Percentiles rank a stretch among this genome's conserved stretches.
These are phyloP conservation scores for Pongo pygmaeus DNA, from an alignment of 2,113 vertebrate genomes.

Conservation along the genomic window DNA sequence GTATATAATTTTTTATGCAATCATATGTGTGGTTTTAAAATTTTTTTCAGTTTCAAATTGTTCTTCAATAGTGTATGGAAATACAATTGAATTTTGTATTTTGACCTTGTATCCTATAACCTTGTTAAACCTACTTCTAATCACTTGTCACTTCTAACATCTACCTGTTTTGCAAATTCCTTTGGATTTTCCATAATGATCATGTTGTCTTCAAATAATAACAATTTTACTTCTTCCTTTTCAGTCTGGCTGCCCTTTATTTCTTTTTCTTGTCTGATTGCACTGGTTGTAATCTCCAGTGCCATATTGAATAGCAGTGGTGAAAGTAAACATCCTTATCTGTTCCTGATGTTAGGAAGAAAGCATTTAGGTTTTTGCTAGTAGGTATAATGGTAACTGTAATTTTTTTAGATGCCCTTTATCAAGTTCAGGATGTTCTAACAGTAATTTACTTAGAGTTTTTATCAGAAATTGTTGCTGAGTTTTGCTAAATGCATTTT, in stretches of 20 bases:
- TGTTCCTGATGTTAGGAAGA: neutral
- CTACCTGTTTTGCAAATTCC: neutral
- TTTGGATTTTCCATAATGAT: neutral
- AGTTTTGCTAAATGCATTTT: neutral
- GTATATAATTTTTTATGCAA: neutral
- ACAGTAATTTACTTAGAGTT: neutral
- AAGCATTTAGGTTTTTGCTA: neutral
- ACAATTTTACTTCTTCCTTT: neutral
- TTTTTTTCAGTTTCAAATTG: neutral
- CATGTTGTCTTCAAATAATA: neutral
- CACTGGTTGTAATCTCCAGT: neutral
- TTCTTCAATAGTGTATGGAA: neutral
- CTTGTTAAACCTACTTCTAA: neutral
- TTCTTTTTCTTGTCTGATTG: neutral
- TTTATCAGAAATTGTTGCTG: neutral
- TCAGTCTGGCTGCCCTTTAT: neutral
- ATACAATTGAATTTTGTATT: neutral
- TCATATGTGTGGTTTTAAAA: neutral
- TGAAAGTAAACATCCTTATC: neutral
- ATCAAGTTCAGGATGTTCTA: neutral
- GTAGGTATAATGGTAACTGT: neutral
- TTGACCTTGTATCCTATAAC: neutral
- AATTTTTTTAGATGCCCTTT: neutral
- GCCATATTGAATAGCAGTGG: neutral
- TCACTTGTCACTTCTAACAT: neutral